Base-by-base conservation (phyloP, 2,888 invertebrate genomes). In the Agrochola circellaris region DNA sequence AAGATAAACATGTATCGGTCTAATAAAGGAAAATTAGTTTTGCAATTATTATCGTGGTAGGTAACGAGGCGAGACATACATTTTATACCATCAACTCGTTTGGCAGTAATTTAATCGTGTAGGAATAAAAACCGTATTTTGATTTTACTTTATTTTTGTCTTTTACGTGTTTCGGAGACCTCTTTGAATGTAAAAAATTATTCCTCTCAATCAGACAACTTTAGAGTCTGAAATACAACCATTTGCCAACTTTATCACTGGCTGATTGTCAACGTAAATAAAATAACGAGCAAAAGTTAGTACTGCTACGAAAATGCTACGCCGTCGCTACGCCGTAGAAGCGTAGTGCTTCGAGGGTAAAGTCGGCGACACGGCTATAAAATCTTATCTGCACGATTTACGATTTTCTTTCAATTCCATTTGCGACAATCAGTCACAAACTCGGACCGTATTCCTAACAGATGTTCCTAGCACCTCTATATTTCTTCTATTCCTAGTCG, bases 341-440 rank as follows among this genome's bases (percentile, higher is more conserved):
- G 20, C 62, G 84, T 83, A 79, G 67, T 70, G 70, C 74, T 71
- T 79, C 79, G 70, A 48, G 17, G 70, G 20, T 7, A 65, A 51
- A 30, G 62, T 72, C 42, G 48, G 23, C 45, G 54, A 70, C 51
- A 20, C 13, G 65, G 65, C 62, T 9, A 75, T 85, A 84, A 87
- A 84, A 73, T 61, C 42, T 74, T 79, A 85, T 87, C 81, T 68
- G 1, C 66, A 75, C 70, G 70, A 81, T 51, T 83, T 84, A 78
- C 75, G 83, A 77, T 60, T 77, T 65, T 66, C 76, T 75, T 84
- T 79, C 74, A 75, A 74, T 87, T 81, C 76, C 70, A 83, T 75
- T 77, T 67, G 71, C 51, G 66, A 51, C 76, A 73, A 84, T 87
- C 68, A 67, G 78, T 78, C 85, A 73, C 60, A 64, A 66, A 58